phyloP scores from a whole-genome alignment of 2,113 vertebrate genomes.

The Cranoglanis bouderius region DNA sequence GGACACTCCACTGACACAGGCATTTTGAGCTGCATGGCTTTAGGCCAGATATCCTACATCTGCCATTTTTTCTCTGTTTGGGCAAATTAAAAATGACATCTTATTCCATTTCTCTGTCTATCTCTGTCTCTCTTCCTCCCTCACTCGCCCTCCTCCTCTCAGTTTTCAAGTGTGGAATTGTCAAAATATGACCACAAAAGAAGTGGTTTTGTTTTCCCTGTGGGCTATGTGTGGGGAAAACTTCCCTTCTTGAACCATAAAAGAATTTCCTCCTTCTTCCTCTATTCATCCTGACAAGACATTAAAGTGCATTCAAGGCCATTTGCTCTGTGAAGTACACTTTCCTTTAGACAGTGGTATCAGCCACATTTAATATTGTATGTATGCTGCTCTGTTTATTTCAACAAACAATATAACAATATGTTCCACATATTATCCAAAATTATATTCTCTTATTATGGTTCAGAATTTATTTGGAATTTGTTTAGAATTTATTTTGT shows the following conservation, averaged over 20 bases:
- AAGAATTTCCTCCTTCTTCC: neutral
- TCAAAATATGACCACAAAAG: constrained; percentile 66
- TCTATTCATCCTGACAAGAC: constrained; percentile 7
- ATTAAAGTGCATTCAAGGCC: neutral
- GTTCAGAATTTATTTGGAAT: neutral
- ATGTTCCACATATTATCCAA: neutral
- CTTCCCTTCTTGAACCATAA: constrained; percentile 7
- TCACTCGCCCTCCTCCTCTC: constrained; percentile 57
- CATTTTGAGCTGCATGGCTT: constrained; percentile 73
- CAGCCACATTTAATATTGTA: neutral
- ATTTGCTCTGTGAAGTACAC: neutral
- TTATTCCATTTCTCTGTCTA: constrained; percentile 57
- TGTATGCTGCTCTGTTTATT: neutral
- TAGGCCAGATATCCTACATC: constrained; percentile 76
- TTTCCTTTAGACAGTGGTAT: neutral
- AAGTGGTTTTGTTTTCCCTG: constrained; percentile 44
- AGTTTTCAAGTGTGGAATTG: constrained; percentile 68
- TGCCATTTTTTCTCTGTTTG: constrained; percentile 69
- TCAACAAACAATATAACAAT: neutral
- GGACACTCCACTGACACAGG: constrained; percentile 74
- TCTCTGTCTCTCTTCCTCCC: constrained; percentile 28
- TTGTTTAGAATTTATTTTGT: neutral
- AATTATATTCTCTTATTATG: neutral
- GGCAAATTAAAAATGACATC: constrained; percentile 81
- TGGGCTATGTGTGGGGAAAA: constrained; percentile 43